These are phyloP conservation scores for Rhopalosiphum padi DNA, from an alignment of 1,140 invertebrate genomes.

Conservation along the genomic window DNA sequence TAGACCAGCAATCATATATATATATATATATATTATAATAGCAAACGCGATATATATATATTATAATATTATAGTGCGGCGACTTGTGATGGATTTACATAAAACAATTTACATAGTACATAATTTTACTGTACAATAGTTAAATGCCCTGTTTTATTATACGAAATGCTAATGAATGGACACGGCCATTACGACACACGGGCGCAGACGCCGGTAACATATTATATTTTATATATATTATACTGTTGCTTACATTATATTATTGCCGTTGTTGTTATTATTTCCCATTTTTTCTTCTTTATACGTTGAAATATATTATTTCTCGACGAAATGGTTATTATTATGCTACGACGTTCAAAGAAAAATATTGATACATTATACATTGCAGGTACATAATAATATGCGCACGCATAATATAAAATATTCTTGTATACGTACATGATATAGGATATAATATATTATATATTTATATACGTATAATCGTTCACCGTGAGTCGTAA, in stretches of 20 bases:
- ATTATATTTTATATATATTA: neutral
- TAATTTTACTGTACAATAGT: constrained; percentile 57
- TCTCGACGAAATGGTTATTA: neutral
- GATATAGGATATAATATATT: neutral
- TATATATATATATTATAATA: constrained; percentile 30
- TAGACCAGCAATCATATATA: neutral
- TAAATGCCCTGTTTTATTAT: constrained; percentile 57
- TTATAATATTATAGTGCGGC: constrained; percentile 32
- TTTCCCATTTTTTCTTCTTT: neutral
- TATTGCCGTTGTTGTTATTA: constrained; percentile 29
- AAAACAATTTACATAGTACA: constrained; percentile 58
- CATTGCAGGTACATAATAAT: constrained; percentile 2
- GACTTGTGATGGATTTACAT: constrained; percentile 55
- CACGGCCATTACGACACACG: constrained; percentile 34
- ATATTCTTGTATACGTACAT: neutral
- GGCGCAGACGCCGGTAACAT: neutral
- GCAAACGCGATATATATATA: neutral
- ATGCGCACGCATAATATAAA: neutral
- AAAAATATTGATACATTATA: constrained; percentile 28
- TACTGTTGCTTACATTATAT: constrained; percentile 26
- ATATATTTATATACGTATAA: constrained; percentile 8
- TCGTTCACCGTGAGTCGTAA: constrained; percentile 27
- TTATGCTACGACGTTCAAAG: constrained; percentile 23
- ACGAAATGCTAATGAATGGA: constrained; percentile 56
- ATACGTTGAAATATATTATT: constrained; percentile 24